Percentiles rank a stretch among this genome's conserved stretches.
Evolutionary conservation across 2,888 invertebrate species (phyloP).

Genomic region (Uloborus plumipes): DNA sequence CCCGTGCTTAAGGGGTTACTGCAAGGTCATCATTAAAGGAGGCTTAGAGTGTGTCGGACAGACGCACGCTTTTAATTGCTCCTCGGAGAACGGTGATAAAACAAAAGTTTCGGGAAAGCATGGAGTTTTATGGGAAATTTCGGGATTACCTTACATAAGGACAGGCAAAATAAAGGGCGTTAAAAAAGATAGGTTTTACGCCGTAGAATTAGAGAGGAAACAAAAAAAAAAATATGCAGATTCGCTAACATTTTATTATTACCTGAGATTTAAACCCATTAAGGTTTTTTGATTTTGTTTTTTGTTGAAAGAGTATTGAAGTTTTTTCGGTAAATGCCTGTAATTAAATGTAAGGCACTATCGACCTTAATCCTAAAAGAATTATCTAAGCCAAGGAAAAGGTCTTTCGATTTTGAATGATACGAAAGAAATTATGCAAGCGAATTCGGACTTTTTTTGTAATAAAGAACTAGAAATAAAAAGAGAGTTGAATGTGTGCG

Average conservation of each 20-base stretch:
- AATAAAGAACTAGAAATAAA: neutral
- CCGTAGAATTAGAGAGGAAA: slow-evolving; percentile 2
- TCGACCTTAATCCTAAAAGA: too few species aligned
- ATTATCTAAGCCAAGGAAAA: too few species aligned
- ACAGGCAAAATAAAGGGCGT: slow-evolving; percentile 11
- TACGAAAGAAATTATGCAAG: neutral
- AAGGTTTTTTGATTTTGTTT: neutral
- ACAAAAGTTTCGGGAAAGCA: slow-evolving; percentile 44
- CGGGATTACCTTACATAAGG: slow-evolving; percentile 37
- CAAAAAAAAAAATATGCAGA: neutral
- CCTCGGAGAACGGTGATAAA: slow-evolving; percentile 59
- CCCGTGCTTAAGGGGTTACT: slow-evolving; percentile 26
- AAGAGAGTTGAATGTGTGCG: neutral
- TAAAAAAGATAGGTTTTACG: slow-evolving; percentile 18
- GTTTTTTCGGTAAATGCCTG: slow-evolving; percentile 3
- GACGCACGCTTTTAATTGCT: slow-evolving; percentile 43
- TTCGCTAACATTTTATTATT: slow-evolving; percentile 25
- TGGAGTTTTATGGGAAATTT: slow-evolving; percentile 46
- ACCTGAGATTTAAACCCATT: slow-evolving; percentile 27
- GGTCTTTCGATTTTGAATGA: too few species aligned
- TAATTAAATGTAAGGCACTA: slow-evolving; percentile 1
- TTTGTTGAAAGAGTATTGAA: neutral
- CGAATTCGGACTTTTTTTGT: neutral
- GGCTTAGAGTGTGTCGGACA: slow-evolving; percentile 53
- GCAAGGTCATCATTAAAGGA: slow-evolving; percentile 59